Evolutionary conservation across 2,797 vertebrate species (phyloP).

Genomic region (Forpus xanthops): DNA sequence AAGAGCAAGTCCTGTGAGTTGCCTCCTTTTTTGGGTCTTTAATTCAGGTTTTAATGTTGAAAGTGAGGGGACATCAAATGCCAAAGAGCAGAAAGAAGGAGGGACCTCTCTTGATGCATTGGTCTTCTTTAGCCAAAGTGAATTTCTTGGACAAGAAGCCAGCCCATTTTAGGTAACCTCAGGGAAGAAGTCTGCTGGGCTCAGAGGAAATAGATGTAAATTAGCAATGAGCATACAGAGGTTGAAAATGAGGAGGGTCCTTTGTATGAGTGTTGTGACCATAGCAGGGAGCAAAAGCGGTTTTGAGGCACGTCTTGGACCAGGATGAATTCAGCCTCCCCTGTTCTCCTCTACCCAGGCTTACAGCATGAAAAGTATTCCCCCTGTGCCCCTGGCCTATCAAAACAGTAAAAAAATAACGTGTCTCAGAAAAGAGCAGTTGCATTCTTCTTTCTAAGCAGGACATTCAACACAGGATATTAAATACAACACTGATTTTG

Average conservation of each 20-base stretch:
- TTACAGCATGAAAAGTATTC: not conserved
- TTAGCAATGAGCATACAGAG: not conserved
- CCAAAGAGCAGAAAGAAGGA: not conserved
- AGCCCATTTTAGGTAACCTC: not conserved
- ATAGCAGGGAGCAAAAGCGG: not conserved
- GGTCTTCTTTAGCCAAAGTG: not conserved
- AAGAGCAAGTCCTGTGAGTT: not conserved
- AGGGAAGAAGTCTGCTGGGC: not conserved
- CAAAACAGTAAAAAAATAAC: not conserved
- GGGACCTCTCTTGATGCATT: not conserved
- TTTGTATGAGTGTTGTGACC: not conserved
- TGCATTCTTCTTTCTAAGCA: not conserved
- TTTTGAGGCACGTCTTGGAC: not conserved
- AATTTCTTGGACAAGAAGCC: not conserved
- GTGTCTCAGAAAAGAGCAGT: not conserved
- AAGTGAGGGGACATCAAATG: not conserved
- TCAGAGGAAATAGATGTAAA: not conserved
- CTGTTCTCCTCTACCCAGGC: not conserved
- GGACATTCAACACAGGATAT: constrained; percentile 23
- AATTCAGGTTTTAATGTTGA: not conserved
- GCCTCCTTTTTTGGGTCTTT: not conserved
- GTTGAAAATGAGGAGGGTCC: not conserved
- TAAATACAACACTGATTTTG: constrained; percentile 14
- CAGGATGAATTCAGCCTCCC: not conserved
- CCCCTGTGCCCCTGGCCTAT: not conserved